Evolutionary conservation across 2,797 vertebrate species (phyloP).

Genomic region (Poeciliopsis turneri): DNA sequence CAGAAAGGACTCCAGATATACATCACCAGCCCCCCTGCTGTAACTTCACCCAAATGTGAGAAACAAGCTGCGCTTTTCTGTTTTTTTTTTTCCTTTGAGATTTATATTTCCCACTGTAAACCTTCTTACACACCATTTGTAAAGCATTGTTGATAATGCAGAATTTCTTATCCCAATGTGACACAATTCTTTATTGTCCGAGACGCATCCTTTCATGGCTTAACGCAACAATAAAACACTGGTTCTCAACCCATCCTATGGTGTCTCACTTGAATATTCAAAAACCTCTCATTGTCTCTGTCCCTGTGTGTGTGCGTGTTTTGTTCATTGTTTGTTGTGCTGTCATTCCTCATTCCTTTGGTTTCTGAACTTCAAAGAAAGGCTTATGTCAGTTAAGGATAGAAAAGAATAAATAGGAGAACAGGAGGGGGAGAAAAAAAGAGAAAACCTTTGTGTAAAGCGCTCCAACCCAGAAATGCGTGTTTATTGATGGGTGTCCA

Average conservation of each 20-base stretch:
- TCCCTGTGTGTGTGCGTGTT: conserved; percentile 40
- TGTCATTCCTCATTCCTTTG: conserved; percentile 72
- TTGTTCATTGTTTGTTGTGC: conserved; percentile 82
- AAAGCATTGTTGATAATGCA: conserved; percentile 70
- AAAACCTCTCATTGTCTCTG: conserved; percentile 73
- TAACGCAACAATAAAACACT: conserved; percentile 79
- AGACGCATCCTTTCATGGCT: conserved; percentile 77
- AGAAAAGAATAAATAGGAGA: conserved; percentile 65
- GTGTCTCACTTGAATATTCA: conserved; percentile 79
- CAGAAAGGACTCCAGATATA: conserved; percentile 40
- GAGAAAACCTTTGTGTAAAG: conserved; percentile 52
- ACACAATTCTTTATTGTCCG: conserved; percentile 75
- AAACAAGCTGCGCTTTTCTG: conserved; percentile 48
- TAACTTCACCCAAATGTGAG: conserved; percentile 57
- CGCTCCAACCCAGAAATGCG: conserved; percentile 55
- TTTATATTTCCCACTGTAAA: conserved; percentile 64
- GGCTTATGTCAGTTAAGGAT: conserved; percentile 77
- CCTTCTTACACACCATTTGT: conserved; percentile 68
- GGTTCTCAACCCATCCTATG: conserved; percentile 58
- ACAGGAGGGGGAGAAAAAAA: conserved; percentile 13
- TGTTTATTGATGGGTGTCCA: conserved; percentile 74
- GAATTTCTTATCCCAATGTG: conserved; percentile 68
- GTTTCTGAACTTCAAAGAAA: conserved; percentile 79
- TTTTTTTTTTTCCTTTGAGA: conserved; percentile 49
- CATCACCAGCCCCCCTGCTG: conserved; percentile 47